Percentiles rank a stretch among this genome's conserved stretches.
Evolutionary conservation across 2,113 vertebrate genomes (phyloP).

Genomic region (Sylvia atricapilla): DNA sequence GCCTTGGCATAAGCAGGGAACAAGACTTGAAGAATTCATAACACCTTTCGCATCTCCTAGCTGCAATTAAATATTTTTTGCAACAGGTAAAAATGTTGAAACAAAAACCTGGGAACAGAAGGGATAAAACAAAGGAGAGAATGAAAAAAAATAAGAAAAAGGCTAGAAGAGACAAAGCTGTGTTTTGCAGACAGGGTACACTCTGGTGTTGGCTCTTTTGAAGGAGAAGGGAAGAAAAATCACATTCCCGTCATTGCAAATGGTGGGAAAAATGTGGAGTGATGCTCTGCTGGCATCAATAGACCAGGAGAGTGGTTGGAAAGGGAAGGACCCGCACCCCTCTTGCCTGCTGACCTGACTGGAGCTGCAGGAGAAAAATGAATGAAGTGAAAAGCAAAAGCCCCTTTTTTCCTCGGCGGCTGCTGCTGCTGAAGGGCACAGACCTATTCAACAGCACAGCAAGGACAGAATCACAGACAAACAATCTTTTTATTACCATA

Average conservation of each 20-base stretch:
- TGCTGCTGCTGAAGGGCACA: background rate
- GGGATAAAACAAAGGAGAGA: background rate
- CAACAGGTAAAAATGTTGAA: background rate
- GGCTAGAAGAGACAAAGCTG: background rate
- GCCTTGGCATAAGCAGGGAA: background rate
- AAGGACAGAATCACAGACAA: background rate
- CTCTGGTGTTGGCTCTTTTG: background rate
- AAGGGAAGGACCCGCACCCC: background rate
- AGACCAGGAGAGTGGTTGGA: background rate
- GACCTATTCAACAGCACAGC: background rate
- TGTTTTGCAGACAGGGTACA: background rate
- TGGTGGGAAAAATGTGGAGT: background rate
- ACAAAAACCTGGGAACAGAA: background rate
- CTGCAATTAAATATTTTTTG: background rate
- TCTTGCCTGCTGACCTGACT: background rate
- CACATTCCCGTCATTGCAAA: background rate
- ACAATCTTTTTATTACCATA: conserved; percentile 46
- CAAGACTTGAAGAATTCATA: background rate
- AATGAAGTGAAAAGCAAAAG: background rate
- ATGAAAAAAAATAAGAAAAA: background rate
- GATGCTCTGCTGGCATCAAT: background rate
- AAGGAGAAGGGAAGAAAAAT: background rate
- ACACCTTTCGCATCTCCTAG: background rate
- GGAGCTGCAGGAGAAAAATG: background rate
- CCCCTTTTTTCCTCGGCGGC: background rate